Conservation (phyloP, 2,797 vertebrate genomes). For the Darevskia mixta region DNA sequence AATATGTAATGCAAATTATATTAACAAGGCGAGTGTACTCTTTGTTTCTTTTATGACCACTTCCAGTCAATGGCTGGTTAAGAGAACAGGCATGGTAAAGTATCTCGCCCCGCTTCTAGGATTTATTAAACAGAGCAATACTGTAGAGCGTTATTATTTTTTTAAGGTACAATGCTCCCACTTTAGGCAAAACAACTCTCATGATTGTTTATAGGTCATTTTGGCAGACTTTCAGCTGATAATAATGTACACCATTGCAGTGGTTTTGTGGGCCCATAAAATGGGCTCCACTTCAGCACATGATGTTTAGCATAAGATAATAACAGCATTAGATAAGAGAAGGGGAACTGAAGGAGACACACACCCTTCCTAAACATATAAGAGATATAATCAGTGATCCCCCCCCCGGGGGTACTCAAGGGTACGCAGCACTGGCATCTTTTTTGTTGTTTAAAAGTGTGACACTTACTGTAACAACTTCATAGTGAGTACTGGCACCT, state of each 20-base stretch:
- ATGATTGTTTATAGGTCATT: background rate
- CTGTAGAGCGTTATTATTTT: slow-evolving; percentile 29
- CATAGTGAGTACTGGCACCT: too few relatives aligned
- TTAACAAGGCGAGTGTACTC: slow-evolving; percentile 83
- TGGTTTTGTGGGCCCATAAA: background rate
- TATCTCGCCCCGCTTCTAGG: slow-evolving; percentile 61
- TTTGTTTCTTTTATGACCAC: slow-evolving; percentile 81
- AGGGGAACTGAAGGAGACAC: too few relatives aligned
- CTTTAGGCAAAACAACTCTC: slow-evolving; percentile 51
- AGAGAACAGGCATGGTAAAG: slow-evolving; percentile 67
- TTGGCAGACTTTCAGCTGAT: background rate
- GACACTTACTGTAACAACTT: background rate
- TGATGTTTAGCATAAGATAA: background rate
- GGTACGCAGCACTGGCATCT: too few relatives aligned
- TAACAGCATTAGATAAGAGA: background rate
- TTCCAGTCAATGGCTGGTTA: slow-evolving; percentile 75
- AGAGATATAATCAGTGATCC: too few relatives aligned
- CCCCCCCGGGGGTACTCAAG: too few relatives aligned
- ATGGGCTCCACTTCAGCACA: background rate
- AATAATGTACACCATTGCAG: background rate
- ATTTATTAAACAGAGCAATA: slow-evolving; percentile 46
- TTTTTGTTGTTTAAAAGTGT: background rate
- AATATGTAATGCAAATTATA: slow-evolving; percentile 86
- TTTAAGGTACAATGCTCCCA: slow-evolving; percentile 51
- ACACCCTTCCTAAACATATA: background rate